phyloP scores from a whole-genome alignment of 1,140 invertebrate species.

The Druon quercuslanigerum region DNA sequence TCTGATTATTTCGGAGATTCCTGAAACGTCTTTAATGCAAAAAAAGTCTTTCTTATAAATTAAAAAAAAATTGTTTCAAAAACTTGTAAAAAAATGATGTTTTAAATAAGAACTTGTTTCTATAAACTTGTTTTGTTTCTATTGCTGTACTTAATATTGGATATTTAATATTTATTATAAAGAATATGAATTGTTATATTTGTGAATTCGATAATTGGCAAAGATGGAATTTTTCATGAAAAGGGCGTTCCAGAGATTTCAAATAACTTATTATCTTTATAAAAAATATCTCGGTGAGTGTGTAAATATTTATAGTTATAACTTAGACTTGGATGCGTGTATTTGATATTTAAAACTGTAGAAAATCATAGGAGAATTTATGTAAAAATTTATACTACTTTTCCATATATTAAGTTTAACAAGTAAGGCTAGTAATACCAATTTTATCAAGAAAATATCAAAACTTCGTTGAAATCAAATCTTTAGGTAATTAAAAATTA shows the following conservation, averaged over 20 bases:
- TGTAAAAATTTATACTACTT: constrained; percentile 26
- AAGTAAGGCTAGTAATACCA: neutral
- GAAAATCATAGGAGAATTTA: neutral
- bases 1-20: neutral
- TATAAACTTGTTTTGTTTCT: no score
- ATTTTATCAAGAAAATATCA: neutral
- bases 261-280: neutral
- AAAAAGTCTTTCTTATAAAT: neutral
- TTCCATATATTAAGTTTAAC: constrained; percentile 5
- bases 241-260: no score
- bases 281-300: neutral
- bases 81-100: no score
- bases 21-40: neutral
- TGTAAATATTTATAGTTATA: constrained; percentile 5
- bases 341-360: neutral
- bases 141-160: no score
- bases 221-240: no score
- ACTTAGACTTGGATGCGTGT: neutral
- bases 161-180: no score
- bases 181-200: no score
- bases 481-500: neutral
- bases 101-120: no score
- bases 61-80: no score
- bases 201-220: no score
- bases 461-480: neutral